phyloP scores from a whole-genome alignment of 2,797 vertebrate genomes.

The Enteromius afrohamiltoni region DNA sequence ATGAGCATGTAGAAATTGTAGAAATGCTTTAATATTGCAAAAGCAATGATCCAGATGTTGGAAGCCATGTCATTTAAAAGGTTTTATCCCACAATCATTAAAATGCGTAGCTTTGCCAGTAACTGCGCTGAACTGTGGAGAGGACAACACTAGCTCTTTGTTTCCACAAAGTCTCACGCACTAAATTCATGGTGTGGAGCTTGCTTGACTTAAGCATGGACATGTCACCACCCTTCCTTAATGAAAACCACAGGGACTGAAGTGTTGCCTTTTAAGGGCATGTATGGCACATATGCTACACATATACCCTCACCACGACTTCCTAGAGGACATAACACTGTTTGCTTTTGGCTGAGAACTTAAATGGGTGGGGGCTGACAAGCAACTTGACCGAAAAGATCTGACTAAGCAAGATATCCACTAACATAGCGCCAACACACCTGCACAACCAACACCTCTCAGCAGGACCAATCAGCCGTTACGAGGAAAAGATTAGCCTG shows the following conservation, averaged over 20 bases:
- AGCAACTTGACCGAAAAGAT: conserved; percentile 42
- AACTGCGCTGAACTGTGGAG: conserved; percentile 29
- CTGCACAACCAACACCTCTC: conserved; percentile 47
- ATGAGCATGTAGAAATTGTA: too few relatives aligned
- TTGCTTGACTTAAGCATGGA: conserved; percentile 33
- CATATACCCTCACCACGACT: neutral
- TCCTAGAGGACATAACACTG: conserved; percentile 32
- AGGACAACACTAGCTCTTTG: conserved; percentile 61
- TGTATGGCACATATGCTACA: conserved; percentile 12
- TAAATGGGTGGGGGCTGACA: conserved; percentile 35
- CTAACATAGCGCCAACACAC: conserved; percentile 50
- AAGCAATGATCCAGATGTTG: conserved; percentile 50
- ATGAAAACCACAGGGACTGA: conserved; percentile 51
- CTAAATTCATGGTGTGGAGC: conserved; percentile 27
- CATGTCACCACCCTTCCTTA: conserved; percentile 54
- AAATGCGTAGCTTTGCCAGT: conserved; percentile 44
- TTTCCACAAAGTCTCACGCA: conserved; percentile 56
- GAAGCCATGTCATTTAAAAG: conserved; percentile 36
- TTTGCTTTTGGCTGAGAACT: conserved; percentile 37
- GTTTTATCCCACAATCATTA: conserved; percentile 54
- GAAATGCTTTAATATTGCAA: neutral
- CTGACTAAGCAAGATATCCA: conserved; percentile 52
- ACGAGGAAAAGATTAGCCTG: conserved; percentile 43
- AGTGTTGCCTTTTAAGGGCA: conserved; percentile 34
- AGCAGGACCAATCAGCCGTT: conserved; percentile 37